A percentile compares a stretch with the other conserved stretches of the same genome.
These are phyloP conservation scores for Melitaea cinxia DNA, from an alignment of 1,140 invertebrate genomes.

Conservation along the genomic window DNA sequence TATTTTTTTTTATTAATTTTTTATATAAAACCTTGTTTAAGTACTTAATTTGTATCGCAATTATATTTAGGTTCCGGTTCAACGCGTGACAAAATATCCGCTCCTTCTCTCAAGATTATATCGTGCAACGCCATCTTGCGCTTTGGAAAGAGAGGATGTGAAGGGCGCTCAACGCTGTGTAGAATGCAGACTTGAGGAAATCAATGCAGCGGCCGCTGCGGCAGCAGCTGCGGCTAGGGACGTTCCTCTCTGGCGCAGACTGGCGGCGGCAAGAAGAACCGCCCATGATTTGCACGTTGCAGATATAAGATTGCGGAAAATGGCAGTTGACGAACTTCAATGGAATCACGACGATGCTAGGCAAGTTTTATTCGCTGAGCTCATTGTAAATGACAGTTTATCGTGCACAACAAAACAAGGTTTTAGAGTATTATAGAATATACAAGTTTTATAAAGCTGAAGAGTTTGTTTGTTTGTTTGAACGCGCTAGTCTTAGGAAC, in stretches of 20 bases:
- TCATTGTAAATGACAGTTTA: too few relatives aligned
- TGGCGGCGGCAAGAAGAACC: constrained; percentile 89
- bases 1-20: background rate
- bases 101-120: constrained; percentile 93
- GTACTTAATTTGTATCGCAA: too few relatives aligned
- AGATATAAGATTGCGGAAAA: constrained; percentile 93
- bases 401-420: too few relatives aligned
- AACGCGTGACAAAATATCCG: constrained; percentile 96
- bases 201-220: constrained; percentile 96
- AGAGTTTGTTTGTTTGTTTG: too few relatives aligned
- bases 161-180: constrained; percentile 95
- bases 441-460: too few relatives aligned
- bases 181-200: constrained; percentile 95
- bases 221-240: constrained; percentile 90
- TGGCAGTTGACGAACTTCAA: constrained; percentile 95
- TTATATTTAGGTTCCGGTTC: constrained; percentile 88
- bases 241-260: constrained; percentile 93
- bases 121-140: constrained; percentile 93
- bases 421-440: too few relatives aligned
- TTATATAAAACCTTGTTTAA: background rate
- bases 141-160: constrained; percentile 89
- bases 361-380: constrained; percentile 48
- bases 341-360: constrained; percentile 96
- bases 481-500: too few relatives aligned
- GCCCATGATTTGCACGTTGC: constrained; percentile 91